Evolutionary conservation across 2,113 vertebrate species (phyloP).

Genomic region (Psilopsiagon aymara): DNA sequence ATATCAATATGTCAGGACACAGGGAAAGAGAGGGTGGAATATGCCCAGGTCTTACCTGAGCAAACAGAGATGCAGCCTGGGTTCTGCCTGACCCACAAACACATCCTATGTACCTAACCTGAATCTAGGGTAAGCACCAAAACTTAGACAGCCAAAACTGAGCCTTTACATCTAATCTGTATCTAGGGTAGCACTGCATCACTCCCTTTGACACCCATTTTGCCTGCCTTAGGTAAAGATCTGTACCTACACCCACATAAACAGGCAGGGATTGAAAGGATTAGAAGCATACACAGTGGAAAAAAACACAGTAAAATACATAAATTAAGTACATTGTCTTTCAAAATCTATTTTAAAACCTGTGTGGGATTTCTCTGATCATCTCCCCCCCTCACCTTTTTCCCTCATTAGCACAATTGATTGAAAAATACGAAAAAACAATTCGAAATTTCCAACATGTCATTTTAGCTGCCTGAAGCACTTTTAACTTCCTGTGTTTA

Average conservation of each 20-base stretch:
- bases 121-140: background rate
- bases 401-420: background rate
- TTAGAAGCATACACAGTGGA: background rate
- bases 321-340: constrained; percentile 1
- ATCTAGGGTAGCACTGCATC: background rate
- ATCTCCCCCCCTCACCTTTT: constrained; percentile 16
- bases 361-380: constrained; percentile 45
- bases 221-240: background rate
- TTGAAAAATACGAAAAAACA: background rate
- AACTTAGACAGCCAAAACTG: background rate
- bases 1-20: no score
- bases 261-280: background rate
- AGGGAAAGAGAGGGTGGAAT: background rate
- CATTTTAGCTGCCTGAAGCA: constrained; percentile 41
- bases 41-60: background rate
- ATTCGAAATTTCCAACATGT: background rate
- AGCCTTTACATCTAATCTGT: background rate
- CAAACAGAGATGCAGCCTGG: background rate
- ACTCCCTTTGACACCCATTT: background rate
- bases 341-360: constrained; percentile 50
- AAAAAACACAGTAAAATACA: background rate
- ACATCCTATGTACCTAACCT: background rate
- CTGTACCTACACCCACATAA: background rate
- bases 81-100: background rate
- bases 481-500: constrained; percentile 35